These are phyloP conservation scores for Eutrigla gurnardus DNA, from an alignment of 2,797 vertebrate genomes.

Conservation along the genomic window DNA sequence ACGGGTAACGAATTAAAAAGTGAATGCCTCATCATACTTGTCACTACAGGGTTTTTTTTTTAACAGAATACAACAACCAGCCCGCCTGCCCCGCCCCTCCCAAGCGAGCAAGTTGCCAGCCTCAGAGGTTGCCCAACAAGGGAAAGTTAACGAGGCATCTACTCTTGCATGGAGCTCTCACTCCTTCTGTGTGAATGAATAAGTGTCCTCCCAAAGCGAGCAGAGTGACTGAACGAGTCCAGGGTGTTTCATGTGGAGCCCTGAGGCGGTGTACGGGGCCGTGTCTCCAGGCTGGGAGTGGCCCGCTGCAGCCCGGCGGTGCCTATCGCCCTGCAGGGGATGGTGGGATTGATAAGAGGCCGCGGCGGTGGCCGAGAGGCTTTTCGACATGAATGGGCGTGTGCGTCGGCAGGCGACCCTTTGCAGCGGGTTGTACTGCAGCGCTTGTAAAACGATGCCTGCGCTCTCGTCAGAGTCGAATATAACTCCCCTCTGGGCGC, in stretches of 20 bases:
- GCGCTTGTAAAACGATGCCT: constrained; percentile 75
- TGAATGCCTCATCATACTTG: constrained; percentile 38
- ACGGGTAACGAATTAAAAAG: constrained; percentile 67
- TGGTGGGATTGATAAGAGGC: constrained; percentile 80
- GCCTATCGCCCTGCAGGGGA: constrained; percentile 78
- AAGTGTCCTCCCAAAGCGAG: constrained; percentile 18
- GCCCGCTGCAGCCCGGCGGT: constrained; percentile 60
- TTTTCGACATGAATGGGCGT: constrained; percentile 63
- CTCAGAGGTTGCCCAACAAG: constrained; percentile 12
- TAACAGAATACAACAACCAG: background rate
- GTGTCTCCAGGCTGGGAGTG: constrained; percentile 75
- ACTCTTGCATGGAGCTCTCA: constrained; percentile 22
- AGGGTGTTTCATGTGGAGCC: constrained; percentile 54
- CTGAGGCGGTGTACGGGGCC: constrained; percentile 27
- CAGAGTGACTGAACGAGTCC: constrained; percentile 29
- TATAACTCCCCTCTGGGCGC: constrained; percentile 62
- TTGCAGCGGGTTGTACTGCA: constrained; percentile 49
- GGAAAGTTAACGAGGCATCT: constrained; percentile 14
- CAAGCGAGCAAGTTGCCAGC: background rate
- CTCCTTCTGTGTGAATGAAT: constrained; percentile 25
- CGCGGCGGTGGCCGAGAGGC: constrained; percentile 36
- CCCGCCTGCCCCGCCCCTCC: background rate
- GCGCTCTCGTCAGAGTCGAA: constrained; percentile 44
- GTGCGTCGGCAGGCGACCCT: constrained; percentile 39
- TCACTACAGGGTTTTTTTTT: background rate